phyloP scores from a whole-genome alignment of 2,797 vertebrate species.

The Danio aesculapii region DNA sequence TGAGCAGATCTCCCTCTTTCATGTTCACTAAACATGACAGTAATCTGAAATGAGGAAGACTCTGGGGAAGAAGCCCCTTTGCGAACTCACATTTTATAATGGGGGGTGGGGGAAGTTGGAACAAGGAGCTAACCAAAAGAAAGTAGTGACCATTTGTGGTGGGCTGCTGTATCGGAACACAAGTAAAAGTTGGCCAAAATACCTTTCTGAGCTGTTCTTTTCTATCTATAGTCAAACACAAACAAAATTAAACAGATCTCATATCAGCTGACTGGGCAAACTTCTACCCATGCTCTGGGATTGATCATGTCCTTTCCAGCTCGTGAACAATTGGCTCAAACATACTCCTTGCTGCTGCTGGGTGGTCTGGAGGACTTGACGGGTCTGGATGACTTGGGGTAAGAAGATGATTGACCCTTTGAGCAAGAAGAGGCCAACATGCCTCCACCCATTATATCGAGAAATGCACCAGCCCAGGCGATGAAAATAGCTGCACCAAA shows the following conservation, averaged over 20 bases:
- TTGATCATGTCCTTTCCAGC: slow-evolving; percentile 53
- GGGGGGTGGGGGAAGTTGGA: neutral
- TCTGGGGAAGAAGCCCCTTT: slow-evolving; percentile 9
- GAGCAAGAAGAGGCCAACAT: slow-evolving; percentile 87
- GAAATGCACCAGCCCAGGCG: slow-evolving; percentile 86
- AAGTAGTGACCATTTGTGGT: slow-evolving; percentile 14
- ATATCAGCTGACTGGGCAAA: slow-evolving; percentile 38
- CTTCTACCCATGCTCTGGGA: slow-evolving; percentile 11
- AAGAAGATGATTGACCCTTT: slow-evolving; percentile 58
- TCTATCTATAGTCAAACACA: neutral
- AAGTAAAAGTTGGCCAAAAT: neutral
- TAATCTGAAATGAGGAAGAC: neutral
- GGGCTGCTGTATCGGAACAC: neutral
- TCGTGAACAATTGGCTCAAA: slow-evolving; percentile 69
- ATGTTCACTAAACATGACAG: neutral
- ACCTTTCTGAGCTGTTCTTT: slow-evolving; percentile 22
- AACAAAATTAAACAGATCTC: neutral
- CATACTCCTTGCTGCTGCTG: slow-evolving; percentile 84
- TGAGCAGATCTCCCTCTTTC: slow-evolving; percentile 16
- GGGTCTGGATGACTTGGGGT: slow-evolving; percentile 74
- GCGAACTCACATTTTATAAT: neutral
- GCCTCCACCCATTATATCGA: slow-evolving; percentile 81
- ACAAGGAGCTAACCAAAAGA: slow-evolving; percentile 22
- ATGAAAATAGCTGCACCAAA: slow-evolving; percentile 90
- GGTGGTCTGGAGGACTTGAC: slow-evolving; percentile 70